Base-by-base conservation (phyloP, 2,113 vertebrate genomes). In the Nibea albiflora region DNA sequence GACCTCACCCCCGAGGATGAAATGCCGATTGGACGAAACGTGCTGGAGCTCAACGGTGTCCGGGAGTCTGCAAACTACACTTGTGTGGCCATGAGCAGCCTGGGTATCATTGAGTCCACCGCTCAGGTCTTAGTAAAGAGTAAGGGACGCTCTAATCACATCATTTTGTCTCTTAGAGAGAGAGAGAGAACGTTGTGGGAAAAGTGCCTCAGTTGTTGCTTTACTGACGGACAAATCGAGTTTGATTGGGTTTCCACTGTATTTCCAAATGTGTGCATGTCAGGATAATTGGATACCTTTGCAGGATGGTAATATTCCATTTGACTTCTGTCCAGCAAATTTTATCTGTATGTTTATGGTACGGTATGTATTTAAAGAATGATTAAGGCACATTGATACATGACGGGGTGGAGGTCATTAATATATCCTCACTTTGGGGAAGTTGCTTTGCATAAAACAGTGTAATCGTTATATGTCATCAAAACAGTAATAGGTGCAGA, bases 11-110 rank as follows among this genome's bases (percentile, higher is more conserved):
- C 98, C 0, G 98, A 99, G 83, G 98, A 99, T 3, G 98, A 99
- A 88, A 99, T 99, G 98, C 98, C 98, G 0, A 96, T 99, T 31
- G 98, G 98, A 11, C 96, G 98, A 5, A 99, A 99, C 0, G 98
- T 99, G 26, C 94, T 99, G 79, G 98, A 99, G 85, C 96, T 99
- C 89, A 99, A 97, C 0, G 95, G 98, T 0, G 97, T 99, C 66
- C 96, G 97, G 57, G 98, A 99, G 90, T 99, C 98, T 0, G 98
- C 98, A 84, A 99, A 99, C 94, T 99, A 99, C 94, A 99, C 98
- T 0, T 99, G 98, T 4, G 97, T 99, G 93, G 98, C 98, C 92
- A 99, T 99, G 98, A 99, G 98, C 90, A 99, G 98, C 69, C 95
- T 99, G 93, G 98, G 98, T 4, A 97, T 99, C 87, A 98, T 99